Conservation (phyloP, 2,113 vertebrate genomes). For the Chionomys nivalis region DNA sequence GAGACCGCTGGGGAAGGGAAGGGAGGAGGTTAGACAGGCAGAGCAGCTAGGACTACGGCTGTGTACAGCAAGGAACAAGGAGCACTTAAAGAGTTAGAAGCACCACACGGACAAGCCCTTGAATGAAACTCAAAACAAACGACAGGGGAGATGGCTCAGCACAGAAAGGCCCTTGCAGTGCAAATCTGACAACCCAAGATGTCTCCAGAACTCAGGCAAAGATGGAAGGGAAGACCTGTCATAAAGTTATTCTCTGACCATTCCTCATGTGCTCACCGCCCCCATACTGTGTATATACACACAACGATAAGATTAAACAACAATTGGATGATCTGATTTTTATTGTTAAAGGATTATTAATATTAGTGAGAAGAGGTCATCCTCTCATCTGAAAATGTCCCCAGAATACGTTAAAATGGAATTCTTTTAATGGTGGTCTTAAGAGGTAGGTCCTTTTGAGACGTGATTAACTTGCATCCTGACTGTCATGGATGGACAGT, state of each 20-base stretch:
- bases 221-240: not conserved
- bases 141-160: not conserved
- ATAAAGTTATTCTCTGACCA: not conserved
- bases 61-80: not conserved
- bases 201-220: not conserved
- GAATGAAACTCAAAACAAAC: not conserved
- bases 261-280: not conserved
- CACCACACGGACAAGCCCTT: not conserved
- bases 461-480: too few species aligned
- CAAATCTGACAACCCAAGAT: not conserved
- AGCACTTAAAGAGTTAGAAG: not conserved
- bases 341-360: not conserved
- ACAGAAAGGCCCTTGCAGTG: not conserved
- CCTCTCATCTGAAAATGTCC: not conserved
- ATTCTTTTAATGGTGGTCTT: not conserved
- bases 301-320: not conserved
- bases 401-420: not conserved
- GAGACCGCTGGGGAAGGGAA: not conserved
- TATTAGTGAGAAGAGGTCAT: not conserved
- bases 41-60: fast-evolving
- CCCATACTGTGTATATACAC: not conserved
- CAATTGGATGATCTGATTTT: not conserved
- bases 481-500: not conserved
- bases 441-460: not conserved
- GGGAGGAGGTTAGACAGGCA: not conserved